phyloP scores from a whole-genome alignment of 1,140 invertebrate genomes.

The Drosophila sp. region DNA sequence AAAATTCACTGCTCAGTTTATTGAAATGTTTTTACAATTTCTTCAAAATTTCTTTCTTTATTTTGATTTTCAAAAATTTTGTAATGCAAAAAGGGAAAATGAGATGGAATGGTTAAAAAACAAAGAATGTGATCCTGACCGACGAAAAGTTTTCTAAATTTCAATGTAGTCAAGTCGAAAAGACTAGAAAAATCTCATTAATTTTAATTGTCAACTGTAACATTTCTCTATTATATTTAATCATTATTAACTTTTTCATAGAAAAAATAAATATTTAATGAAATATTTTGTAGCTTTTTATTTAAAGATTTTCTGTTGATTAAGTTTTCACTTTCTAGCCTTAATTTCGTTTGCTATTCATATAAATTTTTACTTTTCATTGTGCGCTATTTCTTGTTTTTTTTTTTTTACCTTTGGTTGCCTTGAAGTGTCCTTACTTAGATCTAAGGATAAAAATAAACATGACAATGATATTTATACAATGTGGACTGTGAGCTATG shows the following conservation, averaged over 20 bases:
- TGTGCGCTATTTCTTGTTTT: slow-evolving; percentile 23
- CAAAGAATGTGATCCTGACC: not conserved
- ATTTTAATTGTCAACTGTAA: slow-evolving; percentile 47
- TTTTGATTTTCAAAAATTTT: no score
- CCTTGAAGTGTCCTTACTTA: slow-evolving; percentile 56
- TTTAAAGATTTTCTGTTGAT: slow-evolving; percentile 21
- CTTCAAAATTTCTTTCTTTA: no score
- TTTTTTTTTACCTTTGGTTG: slow-evolving; percentile 25
- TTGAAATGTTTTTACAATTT: no score
- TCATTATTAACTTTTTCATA: slow-evolving; percentile 69
- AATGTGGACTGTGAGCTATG: slow-evolving; percentile 61
- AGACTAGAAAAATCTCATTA: slow-evolving; percentile 36
- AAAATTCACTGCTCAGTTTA: no score
- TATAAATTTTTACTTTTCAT: slow-evolving; percentile 26
- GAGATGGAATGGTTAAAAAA: not conserved
- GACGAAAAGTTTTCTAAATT: not conserved
- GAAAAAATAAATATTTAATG: slow-evolving; percentile 71
- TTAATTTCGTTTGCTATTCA: slow-evolving; percentile 58
- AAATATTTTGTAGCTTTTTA: slow-evolving; percentile 43
- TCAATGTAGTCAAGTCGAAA: not conserved
- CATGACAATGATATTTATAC: slow-evolving; percentile 80
- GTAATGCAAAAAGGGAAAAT: not conserved
- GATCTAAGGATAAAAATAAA: slow-evolving; percentile 79
- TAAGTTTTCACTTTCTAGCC: slow-evolving; percentile 40
- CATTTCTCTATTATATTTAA: slow-evolving; percentile 23